phyloP scores from a whole-genome alignment of 2,888 invertebrate species.

The Plutella xylostella region DNA sequence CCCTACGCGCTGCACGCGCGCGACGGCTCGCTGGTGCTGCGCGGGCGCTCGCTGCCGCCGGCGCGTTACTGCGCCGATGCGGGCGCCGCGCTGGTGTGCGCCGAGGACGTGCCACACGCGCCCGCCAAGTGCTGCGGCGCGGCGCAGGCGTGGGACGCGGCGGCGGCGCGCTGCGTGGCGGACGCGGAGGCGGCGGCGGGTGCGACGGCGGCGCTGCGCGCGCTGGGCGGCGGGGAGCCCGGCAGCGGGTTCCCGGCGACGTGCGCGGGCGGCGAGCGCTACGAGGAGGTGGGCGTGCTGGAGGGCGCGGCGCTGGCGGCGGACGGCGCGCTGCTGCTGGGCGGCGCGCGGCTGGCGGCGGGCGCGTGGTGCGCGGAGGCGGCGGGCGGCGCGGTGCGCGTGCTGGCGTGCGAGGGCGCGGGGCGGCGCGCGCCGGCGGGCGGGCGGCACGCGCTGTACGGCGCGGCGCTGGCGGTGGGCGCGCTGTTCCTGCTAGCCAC shows the following conservation, averaged over 20 bases:
- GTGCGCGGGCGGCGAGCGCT: constrained; percentile 60
- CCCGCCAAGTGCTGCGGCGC: constrained; percentile 79
- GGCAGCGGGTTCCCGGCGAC: constrained; percentile 65
- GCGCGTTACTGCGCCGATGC: constrained; percentile 77
- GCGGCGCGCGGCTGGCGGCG: constrained; percentile 34
- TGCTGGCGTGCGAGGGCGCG: constrained; percentile 69
- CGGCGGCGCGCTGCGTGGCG: constrained; percentile 59
- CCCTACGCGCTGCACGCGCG: constrained; percentile 71
- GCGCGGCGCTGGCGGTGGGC: constrained; percentile 82
- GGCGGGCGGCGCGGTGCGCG: constrained; percentile 55
- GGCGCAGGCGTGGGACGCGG: constrained; percentile 71
- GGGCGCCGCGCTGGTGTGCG: constrained; percentile 74
- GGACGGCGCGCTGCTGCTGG: constrained; percentile 67
- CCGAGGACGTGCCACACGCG: constrained; percentile 39
- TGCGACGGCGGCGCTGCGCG: constrained; percentile 40
- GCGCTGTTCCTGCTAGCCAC: constrained; percentile 84
- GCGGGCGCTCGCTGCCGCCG: constrained; percentile 63
- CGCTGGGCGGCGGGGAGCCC: constrained; percentile 32
- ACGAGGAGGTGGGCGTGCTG: constrained; percentile 71
- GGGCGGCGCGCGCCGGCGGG: constrained; percentile 36
- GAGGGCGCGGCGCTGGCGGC: constrained; percentile 55
- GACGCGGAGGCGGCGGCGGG: constrained; percentile 28
- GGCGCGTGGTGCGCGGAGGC: constrained; percentile 57
- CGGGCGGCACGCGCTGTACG: constrained; percentile 76
- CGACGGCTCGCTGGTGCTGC: constrained; percentile 73